These are phyloP conservation scores for Campopleginae sp. DNA, from an alignment of 2,888 invertebrate species.

Conservation along the genomic window DNA sequence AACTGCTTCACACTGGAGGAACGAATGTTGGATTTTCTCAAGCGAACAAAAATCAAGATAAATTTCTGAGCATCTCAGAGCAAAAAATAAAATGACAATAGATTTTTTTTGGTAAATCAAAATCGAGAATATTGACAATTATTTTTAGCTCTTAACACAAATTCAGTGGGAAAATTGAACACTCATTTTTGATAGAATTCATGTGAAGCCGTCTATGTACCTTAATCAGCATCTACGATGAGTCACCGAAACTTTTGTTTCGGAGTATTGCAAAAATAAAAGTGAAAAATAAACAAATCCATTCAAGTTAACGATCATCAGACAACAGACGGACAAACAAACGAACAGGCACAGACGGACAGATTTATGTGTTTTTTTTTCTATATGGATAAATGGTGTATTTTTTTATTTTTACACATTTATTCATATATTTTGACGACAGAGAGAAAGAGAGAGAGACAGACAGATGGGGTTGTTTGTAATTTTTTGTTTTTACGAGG, in stretches of 20 bases:
- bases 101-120: too few species aligned
- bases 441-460: conserved; percentile 60
- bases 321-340: conserved; percentile 74
- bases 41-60: neutral
- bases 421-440: conserved; percentile 44
- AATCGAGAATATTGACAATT: too few species aligned
- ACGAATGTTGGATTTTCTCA: neutral
- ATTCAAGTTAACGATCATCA: conserved; percentile 77
- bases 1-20: neutral
- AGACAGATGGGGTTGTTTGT: conserved; percentile 65
- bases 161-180: neutral
- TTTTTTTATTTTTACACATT: conserved; percentile 22
- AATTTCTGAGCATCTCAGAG: too few species aligned
- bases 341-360: conserved; percentile 75
- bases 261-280: conserved; percentile 16
- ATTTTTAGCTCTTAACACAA: too few species aligned
- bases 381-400: conserved; percentile 23
- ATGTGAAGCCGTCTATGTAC: too few species aligned
- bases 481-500: conserved; percentile 72
- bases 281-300: conserved; percentile 47
- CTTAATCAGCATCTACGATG: conserved; percentile 54
- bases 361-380: conserved; percentile 43
- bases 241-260: conserved; percentile 9
- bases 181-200: neutral
- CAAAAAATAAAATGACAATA: too few species aligned